phyloP scores from a whole-genome alignment of 64 coral and sea anemone species.

The Porites australiensis region DNA sequence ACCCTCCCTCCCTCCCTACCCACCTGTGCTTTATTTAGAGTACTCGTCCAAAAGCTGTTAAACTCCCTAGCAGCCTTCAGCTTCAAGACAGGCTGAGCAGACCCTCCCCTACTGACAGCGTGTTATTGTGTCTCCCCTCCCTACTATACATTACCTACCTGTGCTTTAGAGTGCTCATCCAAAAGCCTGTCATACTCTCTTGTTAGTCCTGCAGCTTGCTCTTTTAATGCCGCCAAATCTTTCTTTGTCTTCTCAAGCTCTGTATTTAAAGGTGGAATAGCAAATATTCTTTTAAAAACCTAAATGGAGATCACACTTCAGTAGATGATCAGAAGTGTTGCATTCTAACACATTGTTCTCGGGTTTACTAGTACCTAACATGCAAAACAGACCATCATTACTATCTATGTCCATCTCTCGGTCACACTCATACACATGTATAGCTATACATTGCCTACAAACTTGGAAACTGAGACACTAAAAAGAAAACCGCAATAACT shows the following conservation, averaged over 20 bases:
- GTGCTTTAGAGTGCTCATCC: slow-evolving; percentile 86
- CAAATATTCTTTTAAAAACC: neutral
- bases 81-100: slow-evolving; percentile 77
- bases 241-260: slow-evolving; percentile 89
- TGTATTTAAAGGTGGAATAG: neutral
- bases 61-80: slow-evolving; percentile 87
- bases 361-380: no score
- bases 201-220: slow-evolving; percentile 86
- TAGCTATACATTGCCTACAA: no score
- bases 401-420: no score
- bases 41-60: slow-evolving; percentile 92
- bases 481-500: no score
- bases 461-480: no score
- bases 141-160: slow-evolving; percentile 79
- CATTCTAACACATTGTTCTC: no score
- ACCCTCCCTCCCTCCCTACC: no score
- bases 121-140: neutral
- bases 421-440: no score
- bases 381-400: no score
- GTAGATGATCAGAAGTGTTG: no score
- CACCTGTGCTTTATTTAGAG: slow-evolving; percentile 84
- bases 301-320: no score
- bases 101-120: neutral
- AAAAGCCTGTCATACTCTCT: slow-evolving; percentile 89
- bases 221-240: slow-evolving; percentile 85